Evolutionary conservation across 2,113 vertebrate species (phyloP).

Genomic region (Orcinus orca): DNA sequence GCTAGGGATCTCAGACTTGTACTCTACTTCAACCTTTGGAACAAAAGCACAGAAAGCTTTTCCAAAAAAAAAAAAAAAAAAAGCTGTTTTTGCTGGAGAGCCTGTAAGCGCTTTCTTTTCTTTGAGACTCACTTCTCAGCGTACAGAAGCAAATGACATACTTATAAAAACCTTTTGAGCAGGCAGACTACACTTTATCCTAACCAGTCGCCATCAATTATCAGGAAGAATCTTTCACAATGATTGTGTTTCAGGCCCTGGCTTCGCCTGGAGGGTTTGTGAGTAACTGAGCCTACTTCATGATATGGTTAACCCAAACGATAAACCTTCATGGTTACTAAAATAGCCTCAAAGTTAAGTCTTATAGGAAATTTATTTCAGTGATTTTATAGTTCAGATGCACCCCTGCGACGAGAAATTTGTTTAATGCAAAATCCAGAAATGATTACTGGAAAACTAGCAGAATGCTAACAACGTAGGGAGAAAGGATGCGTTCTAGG

Average conservation of each 20-base stretch:
- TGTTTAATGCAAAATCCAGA: neutral
- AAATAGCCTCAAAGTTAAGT: neutral
- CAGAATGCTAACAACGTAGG: accelerated
- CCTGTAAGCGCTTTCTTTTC: neutral
- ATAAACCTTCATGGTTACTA: neutral
- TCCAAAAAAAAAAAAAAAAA: too few species aligned
- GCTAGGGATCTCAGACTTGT: neutral
- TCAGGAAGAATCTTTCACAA: neutral
- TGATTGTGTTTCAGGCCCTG: neutral
- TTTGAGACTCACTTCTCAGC: neutral
- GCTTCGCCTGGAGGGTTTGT: neutral
- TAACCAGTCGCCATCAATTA: neutral
- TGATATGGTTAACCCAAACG: neutral
- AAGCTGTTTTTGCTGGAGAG: neutral
- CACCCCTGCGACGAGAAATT: neutral
- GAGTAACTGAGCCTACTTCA: neutral
- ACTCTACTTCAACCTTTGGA: neutral
- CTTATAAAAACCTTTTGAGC: neutral
- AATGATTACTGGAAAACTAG: neutral
- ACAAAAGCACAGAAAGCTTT: neutral
- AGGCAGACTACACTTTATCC: too few species aligned
- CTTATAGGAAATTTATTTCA: neutral
- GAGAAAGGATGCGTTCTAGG: accelerated
- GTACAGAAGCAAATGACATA: neutral
- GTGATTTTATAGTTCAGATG: neutral